These are phyloP conservation scores for Propsilocerus akamusi DNA, from an alignment of 1,140 invertebrate genomes.

Conservation along the genomic window DNA sequence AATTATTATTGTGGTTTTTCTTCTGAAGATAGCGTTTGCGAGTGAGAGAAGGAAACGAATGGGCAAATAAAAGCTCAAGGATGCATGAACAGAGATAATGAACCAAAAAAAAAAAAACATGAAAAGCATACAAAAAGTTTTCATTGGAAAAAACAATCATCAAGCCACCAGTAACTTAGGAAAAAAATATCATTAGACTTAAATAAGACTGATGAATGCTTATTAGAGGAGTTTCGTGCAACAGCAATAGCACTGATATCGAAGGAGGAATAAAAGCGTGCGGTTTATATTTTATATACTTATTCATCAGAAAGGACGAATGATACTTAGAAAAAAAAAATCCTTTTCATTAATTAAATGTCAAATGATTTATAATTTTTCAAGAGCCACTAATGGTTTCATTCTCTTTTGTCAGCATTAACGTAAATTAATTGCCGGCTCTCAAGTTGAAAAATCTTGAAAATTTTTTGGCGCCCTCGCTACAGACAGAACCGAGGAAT, in stretches of 20 bases:
- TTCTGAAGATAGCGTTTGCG: not conserved
- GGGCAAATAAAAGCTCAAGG: not conserved
- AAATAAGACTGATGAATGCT: too few species aligned
- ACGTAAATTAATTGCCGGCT: not conserved
- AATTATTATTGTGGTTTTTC: not conserved
- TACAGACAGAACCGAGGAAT: too few species aligned
- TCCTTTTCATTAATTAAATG: constrained; percentile 4
- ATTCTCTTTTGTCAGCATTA: constrained; percentile 1
- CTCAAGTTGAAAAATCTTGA: too few species aligned
- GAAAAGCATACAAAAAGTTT: constrained; percentile 3
- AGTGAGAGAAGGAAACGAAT: not conserved
- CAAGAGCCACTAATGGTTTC: not conserved
- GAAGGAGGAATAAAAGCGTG: too few species aligned
- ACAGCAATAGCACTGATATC: too few species aligned
- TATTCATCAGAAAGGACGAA: too few species aligned
- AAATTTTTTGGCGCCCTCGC: too few species aligned
- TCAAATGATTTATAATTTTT: not conserved
- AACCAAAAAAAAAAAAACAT: constrained; percentile 1
- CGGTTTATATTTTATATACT: too few species aligned
- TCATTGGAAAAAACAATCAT: not conserved
- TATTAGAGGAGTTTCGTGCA: too few species aligned
- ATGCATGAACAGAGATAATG: not conserved
- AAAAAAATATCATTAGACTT: not conserved
- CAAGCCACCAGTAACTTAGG: not conserved
- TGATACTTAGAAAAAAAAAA: not conserved